Evolutionary conservation across 2,113 vertebrate genomes (phyloP).

Genomic region (Chionis minor): DNA sequence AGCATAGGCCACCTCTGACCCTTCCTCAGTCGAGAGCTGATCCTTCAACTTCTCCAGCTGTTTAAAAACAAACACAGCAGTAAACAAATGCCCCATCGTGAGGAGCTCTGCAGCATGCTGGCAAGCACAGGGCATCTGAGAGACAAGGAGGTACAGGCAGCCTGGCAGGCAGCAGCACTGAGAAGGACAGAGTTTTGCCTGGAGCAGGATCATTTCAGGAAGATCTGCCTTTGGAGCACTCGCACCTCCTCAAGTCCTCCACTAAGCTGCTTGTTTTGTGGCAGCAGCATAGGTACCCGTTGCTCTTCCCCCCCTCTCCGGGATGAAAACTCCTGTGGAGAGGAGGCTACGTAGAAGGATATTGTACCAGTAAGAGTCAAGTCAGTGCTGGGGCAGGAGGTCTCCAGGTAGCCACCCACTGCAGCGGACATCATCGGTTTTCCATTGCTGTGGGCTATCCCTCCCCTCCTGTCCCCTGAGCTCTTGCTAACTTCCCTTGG

Average conservation of each 20-base stretch:
- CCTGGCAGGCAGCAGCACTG: neutral
- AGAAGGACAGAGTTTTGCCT: neutral
- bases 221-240: neutral
- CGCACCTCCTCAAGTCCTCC: neutral
- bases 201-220: neutral
- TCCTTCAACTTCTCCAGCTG: slow-evolving; percentile 70
- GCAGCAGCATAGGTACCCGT: neutral
- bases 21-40: slow-evolving; percentile 29
- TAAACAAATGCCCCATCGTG: neutral
- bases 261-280: neutral
- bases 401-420: neutral
- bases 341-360: neutral
- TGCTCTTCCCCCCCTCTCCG: neutral
- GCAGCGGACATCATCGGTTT: neutral
- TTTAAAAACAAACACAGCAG: slow-evolving; percentile 28
- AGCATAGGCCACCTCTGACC: slow-evolving; percentile 33
- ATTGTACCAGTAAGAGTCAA: neutral
- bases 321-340: neutral
- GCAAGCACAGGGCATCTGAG: neutral
- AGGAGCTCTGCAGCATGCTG: neutral
- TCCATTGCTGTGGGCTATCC: neutral
- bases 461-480: neutral
- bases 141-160: neutral
- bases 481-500: neutral
- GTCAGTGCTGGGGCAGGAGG: neutral